These are phyloP conservation scores for Coleophora flavipennella DNA, from an alignment of 2,888 invertebrate genomes.

Conservation along the genomic window DNA sequence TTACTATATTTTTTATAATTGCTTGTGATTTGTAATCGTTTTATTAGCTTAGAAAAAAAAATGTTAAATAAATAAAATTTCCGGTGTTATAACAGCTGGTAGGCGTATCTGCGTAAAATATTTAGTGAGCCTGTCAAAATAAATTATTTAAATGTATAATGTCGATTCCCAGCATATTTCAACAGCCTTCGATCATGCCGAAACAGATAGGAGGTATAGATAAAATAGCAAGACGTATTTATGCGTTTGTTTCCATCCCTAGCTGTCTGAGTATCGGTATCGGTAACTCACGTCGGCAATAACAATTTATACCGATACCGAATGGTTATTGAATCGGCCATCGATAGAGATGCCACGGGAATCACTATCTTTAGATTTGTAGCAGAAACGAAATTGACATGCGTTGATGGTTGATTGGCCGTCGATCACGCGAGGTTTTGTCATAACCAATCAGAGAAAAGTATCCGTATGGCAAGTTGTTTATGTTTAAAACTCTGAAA, in stretches of 20 bases:
- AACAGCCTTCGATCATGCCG: slow-evolving; percentile 39
- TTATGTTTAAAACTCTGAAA: no score
- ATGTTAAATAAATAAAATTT: no score
- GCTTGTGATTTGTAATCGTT: no score
- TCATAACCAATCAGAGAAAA: no score
- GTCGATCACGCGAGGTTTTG: no score
- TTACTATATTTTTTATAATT: no score
- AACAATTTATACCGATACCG: slow-evolving; percentile 57
- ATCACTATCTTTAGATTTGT: no score
- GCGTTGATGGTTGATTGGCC: no score
- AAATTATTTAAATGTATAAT: background rate
- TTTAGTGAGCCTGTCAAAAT: background rate
- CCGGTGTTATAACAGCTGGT: no score
- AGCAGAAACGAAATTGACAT: no score
- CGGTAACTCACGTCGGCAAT: slow-evolving; percentile 62
- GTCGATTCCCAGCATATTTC: slow-evolving; percentile 16
- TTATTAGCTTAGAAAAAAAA: no score
- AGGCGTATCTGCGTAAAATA: background rate
- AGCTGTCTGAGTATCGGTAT: slow-evolving; percentile 52
- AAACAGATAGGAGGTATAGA: slow-evolving; percentile 48
- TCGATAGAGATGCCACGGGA: slow-evolving; percentile 37
- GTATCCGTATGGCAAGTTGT: no score
- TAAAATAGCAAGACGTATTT: slow-evolving; percentile 49
- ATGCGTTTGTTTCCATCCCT: slow-evolving; percentile 58
- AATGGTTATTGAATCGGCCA: slow-evolving; percentile 57